Conservation (phyloP, 1,140 invertebrate species). For the Eufriesea mexicana region DNA sequence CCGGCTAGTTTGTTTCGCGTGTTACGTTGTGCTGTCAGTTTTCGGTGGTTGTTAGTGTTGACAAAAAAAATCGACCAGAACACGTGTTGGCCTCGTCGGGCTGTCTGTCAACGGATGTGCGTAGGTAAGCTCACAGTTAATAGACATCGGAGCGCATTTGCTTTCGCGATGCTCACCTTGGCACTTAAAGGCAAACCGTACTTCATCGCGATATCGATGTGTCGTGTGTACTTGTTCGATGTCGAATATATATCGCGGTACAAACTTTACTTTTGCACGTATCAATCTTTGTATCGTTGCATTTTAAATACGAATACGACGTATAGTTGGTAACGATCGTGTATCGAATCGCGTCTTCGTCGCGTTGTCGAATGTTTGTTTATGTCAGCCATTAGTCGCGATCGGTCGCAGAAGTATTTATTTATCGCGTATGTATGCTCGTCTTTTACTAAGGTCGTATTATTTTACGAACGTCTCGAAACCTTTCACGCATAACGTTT, state of each 20-base stretch:
- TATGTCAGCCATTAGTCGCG: conserved; percentile 49
- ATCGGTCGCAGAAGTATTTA: conserved; percentile 9
- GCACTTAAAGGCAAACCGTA: neutral
- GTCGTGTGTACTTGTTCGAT: conserved; percentile 6
- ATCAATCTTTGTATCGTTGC: neutral
- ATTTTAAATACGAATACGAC: neutral
- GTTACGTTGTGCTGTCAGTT: conserved; percentile 24
- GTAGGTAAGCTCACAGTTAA: neutral
- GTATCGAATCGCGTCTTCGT: conserved; percentile 12
- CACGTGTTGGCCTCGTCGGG: conserved; percentile 7
- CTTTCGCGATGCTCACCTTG: neutral
- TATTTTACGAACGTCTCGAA: neutral
- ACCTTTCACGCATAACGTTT: neutral
- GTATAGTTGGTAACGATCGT: neutral
- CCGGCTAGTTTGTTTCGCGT: conserved; percentile 57
- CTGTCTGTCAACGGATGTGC: conserved; percentile 24
- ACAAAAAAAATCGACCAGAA: conserved; percentile 4
- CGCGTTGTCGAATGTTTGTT: conserved; percentile 42
- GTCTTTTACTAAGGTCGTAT: neutral
- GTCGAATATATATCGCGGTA: neutral
- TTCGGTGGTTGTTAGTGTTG: conserved; percentile 33
- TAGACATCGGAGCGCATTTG: neutral
- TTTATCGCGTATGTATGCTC: conserved; percentile 4
- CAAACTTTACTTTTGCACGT: neutral
- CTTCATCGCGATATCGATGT: conserved; percentile 4